Conservation (phyloP, 2,113 vertebrate species). For the Macaca nemestrina region DNA sequence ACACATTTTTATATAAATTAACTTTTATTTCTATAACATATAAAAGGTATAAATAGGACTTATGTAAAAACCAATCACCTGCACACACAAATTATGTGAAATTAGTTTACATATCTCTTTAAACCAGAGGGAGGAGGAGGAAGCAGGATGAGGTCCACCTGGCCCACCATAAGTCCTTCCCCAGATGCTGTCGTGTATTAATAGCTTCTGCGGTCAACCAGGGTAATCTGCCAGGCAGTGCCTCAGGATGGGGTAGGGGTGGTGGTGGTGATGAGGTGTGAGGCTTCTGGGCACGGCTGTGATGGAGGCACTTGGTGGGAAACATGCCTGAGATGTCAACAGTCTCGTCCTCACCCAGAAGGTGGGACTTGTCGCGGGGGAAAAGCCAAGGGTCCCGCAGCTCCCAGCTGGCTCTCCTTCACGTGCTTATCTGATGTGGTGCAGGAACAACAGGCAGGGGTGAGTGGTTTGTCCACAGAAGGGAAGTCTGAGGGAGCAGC, state of each 20-base stretch:
- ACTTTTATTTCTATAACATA: constrained; percentile 82
- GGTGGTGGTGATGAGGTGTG: not conserved
- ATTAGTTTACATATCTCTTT: not conserved
- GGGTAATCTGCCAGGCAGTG: not conserved
- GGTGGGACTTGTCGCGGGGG: not conserved
- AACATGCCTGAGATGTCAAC: constrained; percentile 44
- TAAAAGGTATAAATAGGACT: constrained; percentile 85
- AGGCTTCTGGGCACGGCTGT: constrained; percentile 13
- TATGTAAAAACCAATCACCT: constrained; percentile 62
- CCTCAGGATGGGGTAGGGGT: not conserved
- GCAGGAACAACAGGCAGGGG: not conserved
- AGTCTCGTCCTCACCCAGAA: not conserved
- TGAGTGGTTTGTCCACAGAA: not conserved
- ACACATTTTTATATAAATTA: constrained; percentile 79
- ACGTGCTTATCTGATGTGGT: not conserved
- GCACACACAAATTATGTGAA: not conserved
- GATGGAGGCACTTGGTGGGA: constrained; percentile 69
- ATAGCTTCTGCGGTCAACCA: not conserved
- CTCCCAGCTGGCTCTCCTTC: not conserved
- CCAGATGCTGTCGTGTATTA: too few species aligned
- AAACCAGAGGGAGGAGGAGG: not conserved
- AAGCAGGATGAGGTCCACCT: too few species aligned
- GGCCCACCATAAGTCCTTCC: too few species aligned
- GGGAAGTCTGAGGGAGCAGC: not conserved
- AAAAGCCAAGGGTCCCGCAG: not conserved